Base-by-base conservation (phyloP, 2,888 invertebrate genomes). In the Axea sp. region DNA sequence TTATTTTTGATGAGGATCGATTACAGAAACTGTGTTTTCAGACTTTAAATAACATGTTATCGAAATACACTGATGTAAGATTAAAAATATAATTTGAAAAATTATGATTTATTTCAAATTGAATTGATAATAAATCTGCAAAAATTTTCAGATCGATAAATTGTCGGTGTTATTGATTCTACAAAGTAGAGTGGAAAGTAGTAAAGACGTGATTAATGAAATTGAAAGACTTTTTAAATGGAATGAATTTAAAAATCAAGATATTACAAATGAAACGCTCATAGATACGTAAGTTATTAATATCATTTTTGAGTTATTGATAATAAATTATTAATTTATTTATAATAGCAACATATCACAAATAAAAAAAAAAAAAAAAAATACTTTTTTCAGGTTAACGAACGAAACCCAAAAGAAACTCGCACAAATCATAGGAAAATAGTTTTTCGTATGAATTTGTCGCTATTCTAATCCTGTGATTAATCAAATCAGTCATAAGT, bases 141-240 rank as follows among this genome's bases (percentile, higher is more conserved):
- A n/a, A n/a, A 39, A 45, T 7, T 73, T 71, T 6, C 19, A 81
- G 81, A 68, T 80, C 15, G 76, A 80, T 12, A 73, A 60, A 45
- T 55, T 81, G 9, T 80, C 81, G 1, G 47, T 68, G 0, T 41
- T 80, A 28, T n/a, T 79, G 24, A 73, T 81, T 35, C 55, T 79
- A n/a, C 11, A 73, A 7, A 60, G 57, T 8, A 69, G 71, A 43
- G n/a, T 74, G 15, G 45, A 64, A 9, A 51, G 39, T 6, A 11
- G 53, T 31, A 19, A 55, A 26, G 60, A 76, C 53, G 2, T 47
- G 3, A 14, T 14, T 1, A 68, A 71, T 30, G 62, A 35, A 3
- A 17, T 53, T 8, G 68, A 72, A 53, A 53, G 11, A 39, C 8
- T 75, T 14, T 37, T 19, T 15, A 14, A n/a, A 2, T 9, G 3